Evolutionary conservation across 1,140 invertebrate species (phyloP), one percentile per base, ranked within the genome.

Genomic region (Anoplophora glabripennis): DNA sequence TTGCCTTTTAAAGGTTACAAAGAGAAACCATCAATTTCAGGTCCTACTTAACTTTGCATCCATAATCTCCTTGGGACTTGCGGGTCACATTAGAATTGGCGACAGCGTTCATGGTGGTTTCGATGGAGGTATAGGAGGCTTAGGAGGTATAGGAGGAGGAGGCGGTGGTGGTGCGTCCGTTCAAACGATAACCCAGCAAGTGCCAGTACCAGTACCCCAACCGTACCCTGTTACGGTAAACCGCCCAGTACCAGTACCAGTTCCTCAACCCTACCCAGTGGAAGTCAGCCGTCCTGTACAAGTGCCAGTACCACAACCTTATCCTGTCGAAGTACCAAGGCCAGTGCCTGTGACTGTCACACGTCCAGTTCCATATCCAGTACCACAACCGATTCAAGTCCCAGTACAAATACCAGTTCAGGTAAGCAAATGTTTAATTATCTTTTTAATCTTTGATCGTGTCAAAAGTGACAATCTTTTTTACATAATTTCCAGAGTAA

Each of bases 251-350:
- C 49, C 51, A 11, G 57, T 59, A 11, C 49, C 36, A 54, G 57
- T 59, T 12, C 49, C 57, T 35, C 49, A 53, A 11, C 57, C 49
- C 3, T 53, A 53, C 10, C 37, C 49, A 14, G 57, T 59, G 17
- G 15, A 36, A 4, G 51, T 53, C 7, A 21, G 12, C 10, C 40
- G 80, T 1, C 76, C 76, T 0, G 72, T 76, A 7, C 69, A 65
- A 42, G 71, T 74, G 11, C 67, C 69, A 44, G 71, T 73, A 36
- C 66, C 69, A 57, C 37, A 34, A 35, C 40, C 57, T 9, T 44
- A 53, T 38, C 48, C 49, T 11, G 57, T 59, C 10, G 47, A 59
- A 38, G 51, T 59, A 46, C 57, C 57, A 3, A 37, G 57, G 11
- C 40, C 57, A 40, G 57, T 59, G 9, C 49, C 48, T 18, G 57